Conservation (phyloP, 2,888 invertebrate genomes). For the Aricia artaxerxes region DNA sequence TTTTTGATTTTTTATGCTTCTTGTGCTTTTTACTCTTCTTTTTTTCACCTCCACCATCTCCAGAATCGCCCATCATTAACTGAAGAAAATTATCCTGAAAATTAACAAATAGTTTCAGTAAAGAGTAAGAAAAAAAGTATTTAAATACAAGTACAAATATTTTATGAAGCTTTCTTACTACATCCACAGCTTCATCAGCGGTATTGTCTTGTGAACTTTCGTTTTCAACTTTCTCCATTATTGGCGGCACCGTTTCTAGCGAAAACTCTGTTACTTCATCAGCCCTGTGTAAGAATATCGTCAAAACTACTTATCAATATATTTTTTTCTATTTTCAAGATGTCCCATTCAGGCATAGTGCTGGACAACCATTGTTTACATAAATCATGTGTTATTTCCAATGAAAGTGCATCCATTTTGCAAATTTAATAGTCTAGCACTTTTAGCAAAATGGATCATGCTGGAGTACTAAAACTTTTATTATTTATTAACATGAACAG, state of each 20-base stretch:
- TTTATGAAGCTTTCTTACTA: neutral
- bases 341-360: neutral
- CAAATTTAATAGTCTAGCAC: no score
- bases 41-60: constrained; percentile 47
- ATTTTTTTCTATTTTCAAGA: neutral
- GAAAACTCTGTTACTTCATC: constrained; percentile 63
- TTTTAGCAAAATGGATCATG: no score
- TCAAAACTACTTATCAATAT: neutral
- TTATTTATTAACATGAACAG: no score
- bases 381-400: no score
- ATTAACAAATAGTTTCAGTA: neutral
- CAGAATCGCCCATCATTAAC: constrained; percentile 59
- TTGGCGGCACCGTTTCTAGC: constrained; percentile 68
- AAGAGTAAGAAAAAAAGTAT: neutral
- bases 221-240: constrained; percentile 63
- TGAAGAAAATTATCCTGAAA: constrained; percentile 69
- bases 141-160: neutral
- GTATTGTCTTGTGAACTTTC: constrained; percentile 34
- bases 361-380: no score
- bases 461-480: no score
- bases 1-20: constrained; percentile 73
- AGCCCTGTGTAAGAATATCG: constrained; percentile 53
- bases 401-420: no score
- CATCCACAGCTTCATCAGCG: neutral
- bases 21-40: constrained; percentile 66